Base-by-base conservation (phyloP, 2,797 vertebrate species). In the Borostomias antarcticus region DNA sequence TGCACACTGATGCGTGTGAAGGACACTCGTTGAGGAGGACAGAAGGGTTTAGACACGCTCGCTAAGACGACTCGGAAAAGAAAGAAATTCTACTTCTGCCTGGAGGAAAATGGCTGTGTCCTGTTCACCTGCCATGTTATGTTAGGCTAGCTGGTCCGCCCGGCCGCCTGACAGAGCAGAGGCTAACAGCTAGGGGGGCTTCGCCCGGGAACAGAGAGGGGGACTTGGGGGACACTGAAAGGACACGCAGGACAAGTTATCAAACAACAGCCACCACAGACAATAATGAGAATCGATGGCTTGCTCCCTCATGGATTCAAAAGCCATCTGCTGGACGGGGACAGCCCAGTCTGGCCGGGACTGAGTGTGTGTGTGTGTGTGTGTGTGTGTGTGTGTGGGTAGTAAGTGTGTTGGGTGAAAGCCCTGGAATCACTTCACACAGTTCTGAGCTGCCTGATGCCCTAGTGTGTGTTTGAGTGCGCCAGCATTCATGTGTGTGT, bases 221-320 rank as follows among this genome's bases (percentile, higher is more conserved):
- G 25, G 72, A 37, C 43, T 68, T 56, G 68, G 68, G 75, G 40
- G 71, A 43, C 52, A 62, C 25, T 62, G 56, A n/a, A 19, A 37
- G 2, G 51, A 26, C 45, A 29, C 66, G n/a, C n/a, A n/a, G 56
- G 26, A 62, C 62, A 76, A 45, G 62, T 58, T 51, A 1, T 19
- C 59, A n/a, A 68, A 66, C 21, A 65, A 50, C 43, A 65, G 40
- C 30, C 26, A 66, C 56, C 29, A 13, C 1, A 69, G 59, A 77
- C 57, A 70, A 29, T 69, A 70, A 76, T 77, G 60, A 70, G 56
- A 74, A 75, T 2, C 70, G 58, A 78, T 58, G 47, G 45, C 32
- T 8, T 78, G 69, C 30, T 62, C 65, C 53, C 48, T 67, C 58
- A 60, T 59, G 25, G 51, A 59, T 66, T 64, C 33, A 59, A 29